Evolutionary conservation across 2,797 vertebrate species (phyloP), one percentile per base, ranked within the genome.

Genomic region (Nyctibius grandis): DNA sequence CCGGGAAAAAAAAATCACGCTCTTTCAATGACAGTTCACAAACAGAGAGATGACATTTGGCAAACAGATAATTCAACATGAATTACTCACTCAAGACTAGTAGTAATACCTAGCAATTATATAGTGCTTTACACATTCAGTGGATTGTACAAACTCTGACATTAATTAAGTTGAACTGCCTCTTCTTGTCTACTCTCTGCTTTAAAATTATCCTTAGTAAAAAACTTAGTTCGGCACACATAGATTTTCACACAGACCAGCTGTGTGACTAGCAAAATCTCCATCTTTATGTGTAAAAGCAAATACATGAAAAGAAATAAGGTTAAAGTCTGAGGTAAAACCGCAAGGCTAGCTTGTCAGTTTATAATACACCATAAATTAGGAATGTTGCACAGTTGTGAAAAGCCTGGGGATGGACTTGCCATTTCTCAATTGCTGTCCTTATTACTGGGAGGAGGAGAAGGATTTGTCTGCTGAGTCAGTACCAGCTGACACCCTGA

Each of bases 51-150:
- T 92, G 95, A 87, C 95, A 89, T 93, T 92, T 91, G 93, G 89
- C 86, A 95, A 96, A 95, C 83, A 93, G 83, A 94, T 91, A 95
- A 97, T 97, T 96, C 93, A 91, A 91, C 65, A 70, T 89, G 86
- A 95, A 91, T 94, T 93, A 96, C 74, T 94, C 69, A 67, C 80
- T 94, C 83, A 91, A 79, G 85, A 73, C 93, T 79, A 60, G 81
- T 82, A 94, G 69, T 84, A 96, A 91, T 88, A 94, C 89, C 83
- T 87, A 92, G 61, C 84, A 89, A 92, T 96, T 97, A 94, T 69
- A 44, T 14, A 90, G 75, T 31, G 38, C 70, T 94, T 95, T 91
- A 59, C 64, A 68, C 74, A 22, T 89, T 57, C 85, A 88, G 40
- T 72, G 47, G 78, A 75, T 91, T 94, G 29, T 73, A 91, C 63